phyloP scores from a whole-genome alignment of 2,797 vertebrate genomes.

The Oreochromis mossambicus region DNA sequence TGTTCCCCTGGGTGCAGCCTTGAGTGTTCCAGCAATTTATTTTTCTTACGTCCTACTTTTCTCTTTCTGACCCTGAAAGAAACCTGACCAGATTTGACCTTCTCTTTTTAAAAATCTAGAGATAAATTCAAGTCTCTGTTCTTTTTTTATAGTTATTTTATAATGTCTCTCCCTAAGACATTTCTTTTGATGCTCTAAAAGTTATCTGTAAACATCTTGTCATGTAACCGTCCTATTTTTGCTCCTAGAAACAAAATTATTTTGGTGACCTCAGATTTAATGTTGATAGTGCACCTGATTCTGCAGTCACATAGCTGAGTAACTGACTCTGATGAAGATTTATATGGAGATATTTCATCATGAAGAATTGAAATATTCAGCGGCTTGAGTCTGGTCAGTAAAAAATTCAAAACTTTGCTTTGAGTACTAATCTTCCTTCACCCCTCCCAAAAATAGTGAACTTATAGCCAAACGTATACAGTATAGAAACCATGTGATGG shows the following conservation, averaged over 20 bases:
- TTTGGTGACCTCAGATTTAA: background rate
- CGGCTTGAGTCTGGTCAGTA: background rate
- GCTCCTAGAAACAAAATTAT: background rate
- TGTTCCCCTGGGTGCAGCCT: background rate
- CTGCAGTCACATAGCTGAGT: background rate
- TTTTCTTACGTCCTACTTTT: background rate
- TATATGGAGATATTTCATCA: background rate
- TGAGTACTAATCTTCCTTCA: background rate
- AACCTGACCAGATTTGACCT: background rate
- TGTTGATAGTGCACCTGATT: background rate
- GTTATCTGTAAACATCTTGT: background rate
- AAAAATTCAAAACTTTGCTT: background rate
- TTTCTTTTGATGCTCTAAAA: background rate
- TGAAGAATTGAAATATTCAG: background rate
- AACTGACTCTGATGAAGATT: background rate
- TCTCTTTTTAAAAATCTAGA: background rate
- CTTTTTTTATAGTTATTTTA: background rate
- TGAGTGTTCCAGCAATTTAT: background rate
- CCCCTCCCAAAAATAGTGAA: background rate
- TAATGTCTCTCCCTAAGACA: background rate
- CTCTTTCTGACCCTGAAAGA: conserved; percentile 5
- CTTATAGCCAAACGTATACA: background rate
- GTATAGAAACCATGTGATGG: background rate
- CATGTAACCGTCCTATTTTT: background rate
- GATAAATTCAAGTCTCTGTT: background rate